A percentile compares a stretch with the other conserved stretches of the same genome.
Conservation (phyloP, 2,113 vertebrate species). For the Brachyhypopomus occidentalis region DNA sequence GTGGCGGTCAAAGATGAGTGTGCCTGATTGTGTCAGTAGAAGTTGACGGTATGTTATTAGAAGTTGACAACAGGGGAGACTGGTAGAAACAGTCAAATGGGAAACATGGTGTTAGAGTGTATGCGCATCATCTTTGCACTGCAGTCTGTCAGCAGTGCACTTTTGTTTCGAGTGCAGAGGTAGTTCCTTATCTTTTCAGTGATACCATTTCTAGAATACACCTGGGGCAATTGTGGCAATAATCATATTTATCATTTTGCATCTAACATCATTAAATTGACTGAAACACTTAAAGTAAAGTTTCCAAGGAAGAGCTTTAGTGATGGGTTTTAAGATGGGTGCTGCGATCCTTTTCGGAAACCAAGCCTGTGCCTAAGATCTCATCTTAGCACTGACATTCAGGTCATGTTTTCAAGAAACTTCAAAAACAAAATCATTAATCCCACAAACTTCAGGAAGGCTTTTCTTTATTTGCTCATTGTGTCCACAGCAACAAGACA, state of each 20-base stretch:
- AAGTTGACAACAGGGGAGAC: neutral
- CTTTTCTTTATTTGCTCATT: conserved; percentile 40
- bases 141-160: neutral
- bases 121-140: neutral
- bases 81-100: conserved; percentile 16
- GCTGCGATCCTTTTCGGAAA: conserved; percentile 27
- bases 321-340: conserved; percentile 23
- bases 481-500: conserved; percentile 41
- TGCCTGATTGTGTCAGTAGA: neutral
- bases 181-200: conserved; percentile 20
- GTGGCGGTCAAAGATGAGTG: neutral
- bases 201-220: neutral
- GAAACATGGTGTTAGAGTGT: conserved; percentile 10
- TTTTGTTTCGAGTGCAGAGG: conserved; percentile 8
- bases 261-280: conserved; percentile 2
- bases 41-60: neutral
- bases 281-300: neutral
- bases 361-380: conserved; percentile 10
- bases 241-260: neutral
- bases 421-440: conserved; percentile 48
- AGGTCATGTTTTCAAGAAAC: conserved; percentile 29
- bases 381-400: conserved; percentile 29
- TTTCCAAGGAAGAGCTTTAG: neutral
- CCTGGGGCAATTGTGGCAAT: neutral
- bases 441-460: conserved; percentile 32